phyloP scores from a whole-genome alignment of 2,888 invertebrate species.

The Megamerina dolium region DNA sequence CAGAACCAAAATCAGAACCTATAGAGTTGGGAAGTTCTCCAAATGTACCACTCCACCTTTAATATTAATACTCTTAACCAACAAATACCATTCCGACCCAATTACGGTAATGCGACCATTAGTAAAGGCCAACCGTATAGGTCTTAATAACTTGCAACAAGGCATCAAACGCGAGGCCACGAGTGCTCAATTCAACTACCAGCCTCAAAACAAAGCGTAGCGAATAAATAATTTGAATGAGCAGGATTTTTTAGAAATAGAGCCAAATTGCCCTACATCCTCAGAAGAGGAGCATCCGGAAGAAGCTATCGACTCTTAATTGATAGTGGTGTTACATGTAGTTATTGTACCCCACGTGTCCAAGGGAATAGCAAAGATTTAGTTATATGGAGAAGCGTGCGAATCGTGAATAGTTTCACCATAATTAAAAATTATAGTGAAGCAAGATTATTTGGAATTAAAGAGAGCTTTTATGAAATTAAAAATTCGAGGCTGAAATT shows the following conservation, averaged over 20 bases:
- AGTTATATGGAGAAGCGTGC: not conserved
- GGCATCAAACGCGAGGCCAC: not conserved
- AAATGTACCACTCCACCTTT: not conserved
- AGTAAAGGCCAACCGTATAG: too few species aligned
- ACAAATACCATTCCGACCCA: too few species aligned
- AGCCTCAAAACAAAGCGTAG: not conserved
- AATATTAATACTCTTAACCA: too few species aligned
- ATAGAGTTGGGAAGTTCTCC: not conserved
- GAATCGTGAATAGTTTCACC: not conserved
- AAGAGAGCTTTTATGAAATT: too few species aligned
- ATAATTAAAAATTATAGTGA: not conserved
- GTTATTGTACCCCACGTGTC: not conserved
- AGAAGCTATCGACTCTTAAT: not conserved
- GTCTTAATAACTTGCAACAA: too few species aligned
- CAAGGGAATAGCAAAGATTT: not conserved
- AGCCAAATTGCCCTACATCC: conserved; percentile 1
- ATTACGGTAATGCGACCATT: too few species aligned
- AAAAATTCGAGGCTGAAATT: not conserved
- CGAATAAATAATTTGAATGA: not conserved
- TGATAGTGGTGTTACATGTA: not conserved
- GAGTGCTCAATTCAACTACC: not conserved
- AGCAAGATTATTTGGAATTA: not conserved
- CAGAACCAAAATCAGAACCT: not conserved
- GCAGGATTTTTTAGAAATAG: not conserved
- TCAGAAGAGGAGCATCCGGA: conserved; percentile 1